A percentile compares a stretch with the other conserved stretches of the same genome.
Conservation (phyloP, 2,888 invertebrate genomes). For the Nudaria mundana region DNA sequence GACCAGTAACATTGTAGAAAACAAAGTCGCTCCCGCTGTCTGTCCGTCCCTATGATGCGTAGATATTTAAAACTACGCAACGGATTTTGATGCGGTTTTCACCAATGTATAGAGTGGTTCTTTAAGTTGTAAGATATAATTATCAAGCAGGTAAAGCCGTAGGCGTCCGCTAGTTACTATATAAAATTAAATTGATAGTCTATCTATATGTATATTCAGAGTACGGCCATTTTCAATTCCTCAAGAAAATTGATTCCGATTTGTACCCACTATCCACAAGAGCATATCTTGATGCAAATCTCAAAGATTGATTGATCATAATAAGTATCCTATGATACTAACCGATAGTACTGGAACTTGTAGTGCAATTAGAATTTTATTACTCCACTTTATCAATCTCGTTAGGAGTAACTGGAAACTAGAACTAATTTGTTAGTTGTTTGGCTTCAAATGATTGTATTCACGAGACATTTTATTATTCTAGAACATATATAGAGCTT, state of each 20-base stretch:
- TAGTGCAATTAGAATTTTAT: constrained; percentile 27
- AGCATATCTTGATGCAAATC: constrained; percentile 25
- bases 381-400: constrained; percentile 18
- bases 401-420: constrained; percentile 10
- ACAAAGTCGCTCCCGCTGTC: too few relatives aligned
- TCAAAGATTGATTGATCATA: constrained; percentile 23
- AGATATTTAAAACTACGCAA: too few relatives aligned
- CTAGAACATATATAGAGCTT: neutral
- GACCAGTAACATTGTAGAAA: too few relatives aligned
- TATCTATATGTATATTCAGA: too few relatives aligned
- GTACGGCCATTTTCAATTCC: neutral
- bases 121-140: too few relatives aligned
- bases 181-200: too few relatives aligned
- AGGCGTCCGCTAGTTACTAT: too few relatives aligned
- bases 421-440: neutral
- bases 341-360: constrained; percentile 11
- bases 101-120: too few relatives aligned
- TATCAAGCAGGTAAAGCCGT: too few relatives aligned
- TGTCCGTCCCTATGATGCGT: too few relatives aligned
- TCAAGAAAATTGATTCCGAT: constrained; percentile 17
- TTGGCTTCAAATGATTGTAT: neutral
- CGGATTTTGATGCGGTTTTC: too few relatives aligned
- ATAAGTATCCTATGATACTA: constrained; percentile 22
- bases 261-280: constrained; percentile 12
- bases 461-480: neutral